A percentile compares a stretch with the other conserved stretches of the same genome.
phyloP scores from a whole-genome alignment of 2,797 vertebrate species.

The Sebastes itinus region DNA sequence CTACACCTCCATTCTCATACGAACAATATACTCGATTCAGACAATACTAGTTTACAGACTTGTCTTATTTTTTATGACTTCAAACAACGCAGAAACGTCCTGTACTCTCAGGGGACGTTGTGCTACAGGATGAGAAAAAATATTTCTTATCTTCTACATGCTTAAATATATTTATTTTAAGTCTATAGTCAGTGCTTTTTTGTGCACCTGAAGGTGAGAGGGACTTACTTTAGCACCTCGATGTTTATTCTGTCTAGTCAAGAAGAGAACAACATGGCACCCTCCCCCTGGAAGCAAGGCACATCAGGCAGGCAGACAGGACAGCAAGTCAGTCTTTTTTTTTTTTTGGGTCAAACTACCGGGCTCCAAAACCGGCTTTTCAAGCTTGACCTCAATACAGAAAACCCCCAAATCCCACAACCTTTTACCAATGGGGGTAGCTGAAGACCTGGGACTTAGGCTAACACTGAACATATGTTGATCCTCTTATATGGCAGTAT shows the following conservation, averaged over 20 bases:
- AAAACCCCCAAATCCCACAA: slow-evolving; percentile 61
- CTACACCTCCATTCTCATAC: not conserved
- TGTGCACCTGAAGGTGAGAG: not conserved
- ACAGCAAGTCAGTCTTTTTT: slow-evolving; percentile 38
- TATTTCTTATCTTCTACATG: not conserved
- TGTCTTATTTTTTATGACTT: slow-evolving; percentile 12
- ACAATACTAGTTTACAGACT: not conserved
- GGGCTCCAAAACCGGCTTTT: slow-evolving; percentile 60
- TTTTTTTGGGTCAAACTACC: slow-evolving; percentile 49
- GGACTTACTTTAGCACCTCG: not conserved
- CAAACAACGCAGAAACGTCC: not conserved
- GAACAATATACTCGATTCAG: not conserved
- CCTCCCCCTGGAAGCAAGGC: slow-evolving; percentile 16
- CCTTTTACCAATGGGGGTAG: slow-evolving; percentile 56
- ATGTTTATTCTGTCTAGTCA: not conserved
- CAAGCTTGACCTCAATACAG: slow-evolving; percentile 72
- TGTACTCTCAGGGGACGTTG: not conserved
- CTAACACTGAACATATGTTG: slow-evolving; percentile 54
- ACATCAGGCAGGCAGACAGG: slow-evolving; percentile 29
- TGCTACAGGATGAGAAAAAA: not conserved
- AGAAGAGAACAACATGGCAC: not conserved
- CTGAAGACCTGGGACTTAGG: slow-evolving; percentile 41
- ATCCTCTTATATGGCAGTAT: slow-evolving; percentile 66
- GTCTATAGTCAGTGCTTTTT: not conserved
- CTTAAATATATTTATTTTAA: slow-evolving; percentile 25